A percentile compares a stretch with the other conserved stretches of the same genome.
phyloP scores from a whole-genome alignment of 2,888 invertebrate genomes.

The Leptopterna dolabrata region DNA sequence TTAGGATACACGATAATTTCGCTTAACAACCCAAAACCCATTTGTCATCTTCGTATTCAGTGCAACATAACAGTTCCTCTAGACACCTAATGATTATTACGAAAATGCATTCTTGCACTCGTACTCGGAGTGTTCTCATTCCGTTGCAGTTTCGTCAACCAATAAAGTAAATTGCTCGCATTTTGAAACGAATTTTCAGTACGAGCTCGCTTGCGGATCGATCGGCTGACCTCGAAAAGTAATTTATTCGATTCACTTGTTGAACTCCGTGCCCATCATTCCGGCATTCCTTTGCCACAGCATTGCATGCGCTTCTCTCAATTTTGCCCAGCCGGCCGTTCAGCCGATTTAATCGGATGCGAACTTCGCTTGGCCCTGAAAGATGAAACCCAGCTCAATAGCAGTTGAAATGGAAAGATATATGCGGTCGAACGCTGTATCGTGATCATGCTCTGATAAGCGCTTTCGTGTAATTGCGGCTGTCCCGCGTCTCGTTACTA shows the following conservation, averaged over 20 bases:
- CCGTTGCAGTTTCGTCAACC: no score
- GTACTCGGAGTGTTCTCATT: no score
- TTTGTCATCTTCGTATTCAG: no score
- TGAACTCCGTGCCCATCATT: neutral
- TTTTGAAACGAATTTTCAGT: no score
- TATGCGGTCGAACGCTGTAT: constrained; percentile 1
- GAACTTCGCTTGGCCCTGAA: neutral
- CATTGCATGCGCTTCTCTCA: neutral
- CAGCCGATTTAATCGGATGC: neutral
- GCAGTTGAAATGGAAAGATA: neutral
- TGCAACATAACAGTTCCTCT: no score
- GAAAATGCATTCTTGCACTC: no score
- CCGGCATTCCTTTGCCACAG: neutral
- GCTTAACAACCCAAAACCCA: no score
- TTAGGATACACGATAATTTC: no score
- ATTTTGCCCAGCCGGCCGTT: neutral
- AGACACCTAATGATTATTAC: no score
- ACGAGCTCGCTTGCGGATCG: neutral
- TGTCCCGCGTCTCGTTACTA: neutral
- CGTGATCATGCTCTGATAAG: constrained; percentile 11
- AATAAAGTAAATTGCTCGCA: no score
- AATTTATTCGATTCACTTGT: neutral
- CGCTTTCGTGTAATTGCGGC: neutral
- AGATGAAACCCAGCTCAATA: neutral
- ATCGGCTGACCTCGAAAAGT: neutral